phyloP scores from a whole-genome alignment of 1,140 invertebrate species.

The Rhizoglyphus robini region DNA sequence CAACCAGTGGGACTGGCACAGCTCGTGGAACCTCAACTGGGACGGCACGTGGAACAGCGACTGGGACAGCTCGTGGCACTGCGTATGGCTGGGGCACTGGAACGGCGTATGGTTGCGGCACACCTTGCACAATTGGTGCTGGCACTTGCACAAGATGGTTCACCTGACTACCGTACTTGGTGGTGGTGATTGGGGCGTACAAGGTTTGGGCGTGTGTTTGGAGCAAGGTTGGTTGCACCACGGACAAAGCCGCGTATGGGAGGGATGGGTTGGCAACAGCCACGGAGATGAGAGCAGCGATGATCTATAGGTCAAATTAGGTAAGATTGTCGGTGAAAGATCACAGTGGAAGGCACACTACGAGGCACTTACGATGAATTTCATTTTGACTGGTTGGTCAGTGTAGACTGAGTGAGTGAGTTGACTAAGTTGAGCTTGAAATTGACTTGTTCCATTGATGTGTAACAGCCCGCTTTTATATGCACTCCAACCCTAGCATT shows the following conservation, averaged over 20 bases:
- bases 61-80: conserved; percentile 17
- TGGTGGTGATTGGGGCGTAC: conserved; percentile 16
- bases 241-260: neutral
- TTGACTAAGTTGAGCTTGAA: neutral
- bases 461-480: no score
- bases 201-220: neutral
- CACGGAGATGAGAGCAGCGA: neutral
- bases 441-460: no score
- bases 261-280: neutral
- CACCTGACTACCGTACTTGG: conserved; percentile 14
- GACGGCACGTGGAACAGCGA: conserved; percentile 15
- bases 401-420: neutral
- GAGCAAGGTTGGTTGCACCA: neutral
- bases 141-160: conserved; percentile 1
- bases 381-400: neutral
- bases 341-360: no score
- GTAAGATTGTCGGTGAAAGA: no score
- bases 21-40: conserved; percentile 17
- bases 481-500: no score
- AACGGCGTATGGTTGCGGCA: conserved; percentile 15
- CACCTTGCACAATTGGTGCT: conserved; percentile 11
- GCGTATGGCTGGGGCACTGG: conserved; percentile 12
- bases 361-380: neutral
- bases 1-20: conserved; percentile 14
- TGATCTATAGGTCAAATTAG: no score